Evolutionary conservation across 2,113 vertebrate genomes (phyloP).

Genomic region (Girardinichthys multiradiatus): DNA sequence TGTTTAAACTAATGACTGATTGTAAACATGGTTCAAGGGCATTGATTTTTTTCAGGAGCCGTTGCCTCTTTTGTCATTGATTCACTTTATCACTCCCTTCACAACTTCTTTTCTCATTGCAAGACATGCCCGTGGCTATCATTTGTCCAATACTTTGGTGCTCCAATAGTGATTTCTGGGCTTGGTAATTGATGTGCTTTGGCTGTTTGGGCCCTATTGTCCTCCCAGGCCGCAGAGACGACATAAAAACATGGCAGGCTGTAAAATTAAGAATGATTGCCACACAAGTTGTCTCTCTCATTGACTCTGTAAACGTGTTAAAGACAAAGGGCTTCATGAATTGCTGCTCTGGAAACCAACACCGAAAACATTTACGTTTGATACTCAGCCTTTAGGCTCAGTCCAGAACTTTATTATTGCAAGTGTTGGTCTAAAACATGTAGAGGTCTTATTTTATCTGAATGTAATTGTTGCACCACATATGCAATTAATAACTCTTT

Average conservation of each 20-base stretch:
- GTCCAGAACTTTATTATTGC: not conserved
- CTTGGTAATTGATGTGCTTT: slow-evolving; percentile 59
- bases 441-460: not conserved
- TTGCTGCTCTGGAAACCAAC: slow-evolving; percentile 7
- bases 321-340: slow-evolving; percentile 13
- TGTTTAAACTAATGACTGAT: slow-evolving; percentile 65
- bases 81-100: slow-evolving; percentile 35
- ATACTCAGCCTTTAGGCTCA: not conserved
- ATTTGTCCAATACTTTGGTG: slow-evolving; percentile 54
- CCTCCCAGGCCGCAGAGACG: slow-evolving; percentile 20
- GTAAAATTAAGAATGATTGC: slow-evolving; percentile 44
- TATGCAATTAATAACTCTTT: not conserved
- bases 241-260: slow-evolving; percentile 46
- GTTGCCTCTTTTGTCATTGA: slow-evolving; percentile 44
- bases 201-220: slow-evolving; percentile 29
- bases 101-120: slow-evolving; percentile 35
- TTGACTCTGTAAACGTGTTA: slow-evolving; percentile 20
- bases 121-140: slow-evolving; percentile 43
- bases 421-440: not conserved
- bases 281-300: not conserved
- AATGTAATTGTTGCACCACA: accelerated
- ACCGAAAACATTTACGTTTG: not conserved
- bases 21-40: slow-evolving; percentile 47
- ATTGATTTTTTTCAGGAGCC: slow-evolving; percentile 54
- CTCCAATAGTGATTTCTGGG: slow-evolving; percentile 53